A percentile compares a stretch with the other conserved stretches of the same genome.
Conservation (phyloP, 2,888 invertebrate genomes). For the Lithophane semibrunnea region DNA sequence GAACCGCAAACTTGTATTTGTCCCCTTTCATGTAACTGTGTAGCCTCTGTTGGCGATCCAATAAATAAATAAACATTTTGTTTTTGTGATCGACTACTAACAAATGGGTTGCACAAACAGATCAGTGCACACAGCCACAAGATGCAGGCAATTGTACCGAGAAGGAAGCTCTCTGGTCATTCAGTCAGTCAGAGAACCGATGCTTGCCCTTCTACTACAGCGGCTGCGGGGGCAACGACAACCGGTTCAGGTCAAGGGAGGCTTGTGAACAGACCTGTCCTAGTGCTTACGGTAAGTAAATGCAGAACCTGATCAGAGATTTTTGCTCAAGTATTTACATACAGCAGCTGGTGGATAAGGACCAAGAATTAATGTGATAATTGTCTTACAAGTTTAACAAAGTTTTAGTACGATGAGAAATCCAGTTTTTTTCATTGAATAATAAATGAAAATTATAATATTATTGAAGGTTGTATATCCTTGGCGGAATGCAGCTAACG, state of each 20-base stretch:
- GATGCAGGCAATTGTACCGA: slow-evolving; percentile 94
- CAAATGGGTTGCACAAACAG: slow-evolving; percentile 88
- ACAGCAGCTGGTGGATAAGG: neutral
- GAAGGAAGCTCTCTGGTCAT: slow-evolving; percentile 95
- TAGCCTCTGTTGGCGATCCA: no score
- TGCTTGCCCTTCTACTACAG: slow-evolving; percentile 98
- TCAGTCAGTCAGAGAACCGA: slow-evolving; percentile 94
- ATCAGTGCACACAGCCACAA: slow-evolving; percentile 94
- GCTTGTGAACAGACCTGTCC: slow-evolving; percentile 95
- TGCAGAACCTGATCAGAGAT: slow-evolving; percentile 78
- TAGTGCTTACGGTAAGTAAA: slow-evolving; percentile 94
- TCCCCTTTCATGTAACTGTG: no score
- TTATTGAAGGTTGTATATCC: neutral
- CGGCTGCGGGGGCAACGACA: slow-evolving; percentile 97
- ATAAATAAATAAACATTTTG: slow-evolving; percentile 18
- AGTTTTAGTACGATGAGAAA: slow-evolving; percentile 2
- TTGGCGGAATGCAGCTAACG: no score
- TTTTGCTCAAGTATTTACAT: neutral
- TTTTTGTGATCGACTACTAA: slow-evolving; percentile 71
- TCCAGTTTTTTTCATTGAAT: neutral
- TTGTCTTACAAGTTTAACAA: neutral
- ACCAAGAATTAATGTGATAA: neutral
- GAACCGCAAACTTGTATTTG: no score
- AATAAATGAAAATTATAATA: neutral
- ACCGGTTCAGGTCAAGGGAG: slow-evolving; percentile 94